These are phyloP conservation scores for Lophotis ruficrista DNA, from an alignment of 2,113 vertebrate species.

Conservation along the genomic window DNA sequence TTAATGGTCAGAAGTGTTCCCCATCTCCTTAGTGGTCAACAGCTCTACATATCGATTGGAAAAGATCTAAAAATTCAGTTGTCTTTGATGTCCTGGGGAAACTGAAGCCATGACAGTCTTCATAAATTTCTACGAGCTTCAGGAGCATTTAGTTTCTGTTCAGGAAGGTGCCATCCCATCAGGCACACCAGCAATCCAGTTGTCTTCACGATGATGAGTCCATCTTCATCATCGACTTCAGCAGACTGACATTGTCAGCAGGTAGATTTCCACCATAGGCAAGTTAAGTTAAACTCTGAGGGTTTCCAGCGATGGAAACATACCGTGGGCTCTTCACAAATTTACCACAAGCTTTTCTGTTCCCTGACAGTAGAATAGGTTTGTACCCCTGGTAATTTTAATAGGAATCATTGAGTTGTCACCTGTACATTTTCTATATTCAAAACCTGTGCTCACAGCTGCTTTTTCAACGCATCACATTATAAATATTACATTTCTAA, in stretches of 20 bases:
- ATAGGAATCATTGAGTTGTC: neutral
- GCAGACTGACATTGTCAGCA: neutral
- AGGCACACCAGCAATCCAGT: neutral
- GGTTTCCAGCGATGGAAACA: no score
- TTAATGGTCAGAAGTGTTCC: neutral
- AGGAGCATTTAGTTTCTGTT: neutral
- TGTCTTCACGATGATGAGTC: neutral
- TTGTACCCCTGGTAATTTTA: neutral
- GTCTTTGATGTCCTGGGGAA: neutral
- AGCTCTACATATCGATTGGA: neutral
- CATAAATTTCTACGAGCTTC: neutral
- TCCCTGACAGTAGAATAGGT: neutral
- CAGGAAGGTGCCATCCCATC: neutral
- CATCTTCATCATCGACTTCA: neutral
- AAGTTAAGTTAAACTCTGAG: neutral
- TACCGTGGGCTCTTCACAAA: neutral
- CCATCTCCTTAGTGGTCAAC: neutral
- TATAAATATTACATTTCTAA: neutral
- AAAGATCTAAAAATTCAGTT: neutral
- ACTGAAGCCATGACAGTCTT: neutral
- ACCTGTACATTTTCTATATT: neutral
- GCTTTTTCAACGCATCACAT: neutral
- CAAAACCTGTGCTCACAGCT: neutral
- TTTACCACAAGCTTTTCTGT: neutral
- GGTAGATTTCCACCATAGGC: neutral